Evolutionary conservation across 2,888 invertebrate genomes (phyloP), one percentile per base, ranked within the genome.

Genomic region (Quadroppia sp.): DNA sequence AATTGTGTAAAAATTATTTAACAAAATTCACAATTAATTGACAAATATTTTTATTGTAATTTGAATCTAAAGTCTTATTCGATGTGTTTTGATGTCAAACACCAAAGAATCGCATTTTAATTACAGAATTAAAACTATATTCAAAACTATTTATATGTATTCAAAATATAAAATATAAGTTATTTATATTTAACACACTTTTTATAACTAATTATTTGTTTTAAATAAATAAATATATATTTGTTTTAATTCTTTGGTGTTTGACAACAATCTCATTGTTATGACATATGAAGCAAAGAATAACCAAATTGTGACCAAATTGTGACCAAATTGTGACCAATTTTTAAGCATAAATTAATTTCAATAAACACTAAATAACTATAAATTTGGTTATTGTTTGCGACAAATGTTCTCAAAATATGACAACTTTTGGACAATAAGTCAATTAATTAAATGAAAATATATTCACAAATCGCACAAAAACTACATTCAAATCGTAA

Each of bases 391-490:
- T 23, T 23, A 53, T 3, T 53, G 23, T 53, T 53, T 53, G 23
- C 11, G 2, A 20, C 53, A 53, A 53, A 53, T 53, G 53, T 53
- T 53, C 6, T 7, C 9, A 36, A 36, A 13, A 2, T 45, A 15
- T 17, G 45, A 53, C 53, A 53, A 23, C 25, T 53, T 20, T 53
- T n/a, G 6, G 53, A 23, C 53, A 23, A 53, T 20, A 1, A n/a
- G 13, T 3, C 25, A 53, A 23, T 53, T 53, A 53, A 53, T 53
- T n/a, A 6, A 53, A 20, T 53, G 45, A 17, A 13, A 3, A 53
- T 15, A 53, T 53, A 53, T 53, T 53, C 59, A 59, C 30, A 59
- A 56, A 59, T 59, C 30, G 59, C 59, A 59, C 59, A 59, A 59
- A 59, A 59, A 53, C 23, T 53, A 59, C 59, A 59, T 4, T 59